These are phyloP conservation scores for Neofelis nebulosa DNA, from an alignment of 2,113 vertebrate species.

Conservation along the genomic window DNA sequence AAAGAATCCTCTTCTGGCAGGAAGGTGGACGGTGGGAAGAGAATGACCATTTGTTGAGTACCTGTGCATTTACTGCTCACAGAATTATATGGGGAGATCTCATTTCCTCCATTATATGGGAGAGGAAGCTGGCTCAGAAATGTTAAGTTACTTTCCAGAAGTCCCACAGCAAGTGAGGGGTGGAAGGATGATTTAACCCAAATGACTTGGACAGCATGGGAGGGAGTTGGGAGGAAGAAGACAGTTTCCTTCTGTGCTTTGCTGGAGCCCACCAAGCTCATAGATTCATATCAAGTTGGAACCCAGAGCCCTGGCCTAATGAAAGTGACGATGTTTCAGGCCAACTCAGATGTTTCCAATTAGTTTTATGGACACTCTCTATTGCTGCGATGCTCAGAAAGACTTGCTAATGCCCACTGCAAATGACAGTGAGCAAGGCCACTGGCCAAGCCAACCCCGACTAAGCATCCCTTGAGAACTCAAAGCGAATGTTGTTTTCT, in stretches of 20 bases:
- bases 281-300: neutral
- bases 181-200: neutral
- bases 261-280: neutral
- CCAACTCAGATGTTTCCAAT: neutral
- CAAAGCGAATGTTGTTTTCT: neutral
- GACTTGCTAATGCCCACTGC: neutral
- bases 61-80: neutral
- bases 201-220: neutral
- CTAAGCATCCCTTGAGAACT: neutral
- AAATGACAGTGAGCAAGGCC: neutral
- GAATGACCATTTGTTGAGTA: neutral
- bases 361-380: neutral
- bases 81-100: neutral
- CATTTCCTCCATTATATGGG: neutral
- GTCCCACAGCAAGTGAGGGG: neutral
- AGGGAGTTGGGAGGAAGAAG: neutral
- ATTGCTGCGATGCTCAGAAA: neutral
- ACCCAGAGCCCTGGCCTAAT: neutral
- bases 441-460: neutral
- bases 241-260: neutral
- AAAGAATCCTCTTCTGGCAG: neutral
- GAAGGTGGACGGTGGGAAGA: neutral
- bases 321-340: neutral
- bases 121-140: neutral
- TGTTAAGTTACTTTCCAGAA: neutral